Conservation (phyloP, 2,888 invertebrate species). For the Hyles lineata region DNA sequence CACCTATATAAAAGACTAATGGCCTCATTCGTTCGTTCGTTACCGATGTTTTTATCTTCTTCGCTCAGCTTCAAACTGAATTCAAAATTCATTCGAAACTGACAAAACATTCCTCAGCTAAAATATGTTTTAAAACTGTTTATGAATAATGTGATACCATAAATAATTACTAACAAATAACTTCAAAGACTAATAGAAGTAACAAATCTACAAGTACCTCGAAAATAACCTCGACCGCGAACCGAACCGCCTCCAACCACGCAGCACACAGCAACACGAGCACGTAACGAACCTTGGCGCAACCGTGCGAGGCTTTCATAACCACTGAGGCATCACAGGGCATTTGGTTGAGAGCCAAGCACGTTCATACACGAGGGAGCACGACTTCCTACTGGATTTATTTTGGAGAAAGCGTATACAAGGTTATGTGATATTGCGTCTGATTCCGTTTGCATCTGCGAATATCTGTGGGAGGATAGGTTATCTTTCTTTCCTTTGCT, state of each 20-base stretch:
- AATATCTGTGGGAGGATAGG: background rate
- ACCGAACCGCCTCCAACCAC: conserved; percentile 46
- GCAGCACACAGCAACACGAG: conserved; percentile 44
- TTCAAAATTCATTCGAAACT: no score
- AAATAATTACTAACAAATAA: no score
- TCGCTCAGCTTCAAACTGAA: no score
- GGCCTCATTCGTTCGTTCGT: no score
- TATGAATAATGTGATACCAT: no score
- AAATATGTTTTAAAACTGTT: no score
- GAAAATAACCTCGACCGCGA: conserved; percentile 35
- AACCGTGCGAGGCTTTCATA: conserved; percentile 43
- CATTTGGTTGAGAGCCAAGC: conserved; percentile 37
- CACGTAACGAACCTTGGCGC: conserved; percentile 42
- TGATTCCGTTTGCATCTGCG: conserved; percentile 9
- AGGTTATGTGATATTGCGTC: conserved; percentile 19
- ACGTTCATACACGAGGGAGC: conserved; percentile 32
- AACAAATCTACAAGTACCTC: conserved; percentile 37
- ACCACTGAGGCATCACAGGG: conserved; percentile 36
- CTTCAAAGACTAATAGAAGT: no score
- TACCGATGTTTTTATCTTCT: no score
- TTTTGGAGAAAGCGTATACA: conserved; percentile 45
- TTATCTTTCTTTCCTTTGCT: background rate
- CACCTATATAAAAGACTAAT: no score
- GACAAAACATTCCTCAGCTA: no score
- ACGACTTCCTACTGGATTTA: conserved; percentile 40